Evolutionary conservation across 2,888 invertebrate genomes (phyloP).

Genomic region (Endomychus coccineus): DNA sequence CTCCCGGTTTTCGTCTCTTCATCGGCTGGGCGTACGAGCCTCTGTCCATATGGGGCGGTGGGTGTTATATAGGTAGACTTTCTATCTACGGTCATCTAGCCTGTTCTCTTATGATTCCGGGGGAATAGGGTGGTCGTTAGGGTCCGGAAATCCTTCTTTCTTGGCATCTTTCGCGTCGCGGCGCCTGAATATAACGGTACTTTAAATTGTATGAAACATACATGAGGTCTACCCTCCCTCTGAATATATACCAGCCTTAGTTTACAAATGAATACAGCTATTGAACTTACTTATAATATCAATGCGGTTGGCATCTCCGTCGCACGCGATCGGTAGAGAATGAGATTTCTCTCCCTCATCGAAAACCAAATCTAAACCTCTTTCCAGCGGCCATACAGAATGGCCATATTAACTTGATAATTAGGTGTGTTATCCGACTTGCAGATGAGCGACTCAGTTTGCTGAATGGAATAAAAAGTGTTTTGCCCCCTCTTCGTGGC

Average conservation of each 20-base stretch:
- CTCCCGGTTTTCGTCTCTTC: neutral
- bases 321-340: constrained; percentile 29
- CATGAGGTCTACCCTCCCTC: constrained; percentile 48
- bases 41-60: constrained; percentile 3
- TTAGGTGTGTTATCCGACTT: constrained; percentile 85
- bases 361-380: constrained; percentile 46
- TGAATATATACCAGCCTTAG: constrained; percentile 48
- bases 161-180: constrained; percentile 31
- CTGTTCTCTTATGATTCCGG: constrained; percentile 26
- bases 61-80: constrained; percentile 10
- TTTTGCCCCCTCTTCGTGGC: constrained; percentile 53
- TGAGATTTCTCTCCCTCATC: constrained; percentile 41
- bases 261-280: constrained; percentile 66
- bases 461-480: constrained; percentile 66
- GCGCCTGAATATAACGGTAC: constrained; percentile 43
- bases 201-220: constrained; percentile 55
- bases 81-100: constrained; percentile 21
- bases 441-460: constrained; percentile 71
- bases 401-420: constrained; percentile 86
- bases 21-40: no score
- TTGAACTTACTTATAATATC: constrained; percentile 66
- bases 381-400: constrained; percentile 56
- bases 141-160: constrained; percentile 34
- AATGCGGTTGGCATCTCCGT: constrained; percentile 48
- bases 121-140: constrained; percentile 15